phyloP scores from a whole-genome alignment of 2,113 vertebrate species.

The Centropus bengalensis region DNA sequence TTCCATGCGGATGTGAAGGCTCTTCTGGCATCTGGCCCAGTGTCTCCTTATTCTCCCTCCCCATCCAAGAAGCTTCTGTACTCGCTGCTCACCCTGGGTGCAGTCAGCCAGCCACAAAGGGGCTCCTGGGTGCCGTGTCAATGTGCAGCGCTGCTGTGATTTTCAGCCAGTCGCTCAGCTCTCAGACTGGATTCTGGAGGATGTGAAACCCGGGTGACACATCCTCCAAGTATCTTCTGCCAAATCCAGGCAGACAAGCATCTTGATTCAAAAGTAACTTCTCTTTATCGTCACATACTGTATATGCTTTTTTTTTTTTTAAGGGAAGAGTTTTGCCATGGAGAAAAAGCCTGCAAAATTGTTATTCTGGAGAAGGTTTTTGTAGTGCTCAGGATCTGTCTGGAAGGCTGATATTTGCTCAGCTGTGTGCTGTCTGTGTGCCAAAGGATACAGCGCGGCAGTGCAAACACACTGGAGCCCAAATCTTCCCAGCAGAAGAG shows the following conservation, averaged over 20 bases:
- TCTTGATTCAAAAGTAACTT: background rate
- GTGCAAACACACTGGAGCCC: background rate
- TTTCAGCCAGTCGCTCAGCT: slow-evolving; percentile 25
- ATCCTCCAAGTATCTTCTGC: background rate
- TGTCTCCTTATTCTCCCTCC: background rate
- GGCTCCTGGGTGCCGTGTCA: background rate
- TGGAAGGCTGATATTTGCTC: background rate
- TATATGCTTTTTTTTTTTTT: background rate
- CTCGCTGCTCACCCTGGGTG: background rate
- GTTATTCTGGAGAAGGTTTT: background rate
- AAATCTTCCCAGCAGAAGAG: background rate
- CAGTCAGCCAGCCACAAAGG: background rate
- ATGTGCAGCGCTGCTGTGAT: background rate
- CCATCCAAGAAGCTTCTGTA: background rate
- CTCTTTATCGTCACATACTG: background rate
- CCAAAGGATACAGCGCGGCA: background rate
- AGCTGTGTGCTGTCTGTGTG: background rate
- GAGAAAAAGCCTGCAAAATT: background rate
- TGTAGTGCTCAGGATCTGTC: background rate
- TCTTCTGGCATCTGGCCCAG: background rate
- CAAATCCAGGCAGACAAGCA: background rate
- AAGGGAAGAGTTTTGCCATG: background rate
- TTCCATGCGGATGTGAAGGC: background rate
- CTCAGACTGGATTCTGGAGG: background rate
- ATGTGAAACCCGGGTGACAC: background rate